These are phyloP conservation scores for Saguinus imperator DNA, from an alignment of 2,113 vertebrate species.

Conservation along the genomic window DNA sequence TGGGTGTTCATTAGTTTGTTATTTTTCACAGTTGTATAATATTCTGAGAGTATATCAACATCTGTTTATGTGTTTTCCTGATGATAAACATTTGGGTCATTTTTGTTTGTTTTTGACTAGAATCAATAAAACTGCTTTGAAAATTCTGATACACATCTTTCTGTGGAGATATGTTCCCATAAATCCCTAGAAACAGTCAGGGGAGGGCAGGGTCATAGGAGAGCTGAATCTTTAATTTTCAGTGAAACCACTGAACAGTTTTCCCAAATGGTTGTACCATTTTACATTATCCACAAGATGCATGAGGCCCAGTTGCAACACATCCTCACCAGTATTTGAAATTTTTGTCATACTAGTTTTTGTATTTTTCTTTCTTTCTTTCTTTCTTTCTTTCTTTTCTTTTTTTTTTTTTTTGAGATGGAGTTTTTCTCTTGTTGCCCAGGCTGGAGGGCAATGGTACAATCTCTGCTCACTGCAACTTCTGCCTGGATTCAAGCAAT, in stretches of 20 bases:
- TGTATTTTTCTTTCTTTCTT: no score
- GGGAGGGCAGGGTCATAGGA: not conserved
- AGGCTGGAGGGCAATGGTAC: not conserved
- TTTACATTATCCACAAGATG: not conserved
- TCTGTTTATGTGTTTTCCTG: not conserved
- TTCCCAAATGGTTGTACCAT: not conserved
- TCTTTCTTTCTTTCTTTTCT: not conserved
- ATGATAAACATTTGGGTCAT: not conserved
- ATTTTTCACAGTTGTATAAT: not conserved
- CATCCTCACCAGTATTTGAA: not conserved
- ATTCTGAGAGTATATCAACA: not conserved
- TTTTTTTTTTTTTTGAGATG: not conserved
- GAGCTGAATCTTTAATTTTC: not conserved
- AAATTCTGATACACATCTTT: not conserved
- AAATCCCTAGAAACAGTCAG: not conserved
- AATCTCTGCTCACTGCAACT: not conserved
- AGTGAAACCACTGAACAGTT: not conserved
- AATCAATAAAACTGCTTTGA: not conserved
- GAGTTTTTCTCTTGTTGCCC: not conserved
- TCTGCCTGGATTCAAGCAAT: not conserved
- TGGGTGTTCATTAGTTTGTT: not conserved
- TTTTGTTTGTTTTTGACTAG: not conserved
- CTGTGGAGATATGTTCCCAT: not conserved
- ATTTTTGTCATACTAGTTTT: not conserved
- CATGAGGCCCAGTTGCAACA: no score